Percentiles rank a stretch among this genome's conserved stretches.
phyloP scores from a whole-genome alignment of 2,888 invertebrate genomes.

The Marronus borbonicus region DNA sequence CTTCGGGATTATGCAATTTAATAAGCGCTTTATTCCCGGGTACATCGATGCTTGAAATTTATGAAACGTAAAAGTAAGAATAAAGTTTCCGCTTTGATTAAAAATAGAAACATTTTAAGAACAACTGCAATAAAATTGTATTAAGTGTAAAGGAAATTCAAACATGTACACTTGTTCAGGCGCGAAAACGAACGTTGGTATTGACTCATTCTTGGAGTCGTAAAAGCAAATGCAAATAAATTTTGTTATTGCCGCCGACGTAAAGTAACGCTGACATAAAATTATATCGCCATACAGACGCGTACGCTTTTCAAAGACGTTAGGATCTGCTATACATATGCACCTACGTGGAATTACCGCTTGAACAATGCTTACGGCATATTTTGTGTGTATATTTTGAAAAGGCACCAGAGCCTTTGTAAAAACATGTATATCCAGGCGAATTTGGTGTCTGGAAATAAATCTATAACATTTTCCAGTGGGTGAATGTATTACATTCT shows the following conservation, averaged over 20 bases:
- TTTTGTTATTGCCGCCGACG: constrained; percentile 26
- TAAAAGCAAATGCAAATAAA: constrained; percentile 39
- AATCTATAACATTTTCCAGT: no score
- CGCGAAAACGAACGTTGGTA: constrained; percentile 13
- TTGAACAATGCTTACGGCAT: background rate
- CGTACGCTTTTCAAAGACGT: constrained; percentile 1
- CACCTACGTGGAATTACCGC: constrained; percentile 6
- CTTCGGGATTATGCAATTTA: constrained; percentile 52
- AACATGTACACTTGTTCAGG: background rate
- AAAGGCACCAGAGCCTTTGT: no score
- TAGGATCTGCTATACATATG: constrained; percentile 5
- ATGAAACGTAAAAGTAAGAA: constrained; percentile 50
- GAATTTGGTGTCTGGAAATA: no score
- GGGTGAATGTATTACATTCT: no score
- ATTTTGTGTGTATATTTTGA: background rate
- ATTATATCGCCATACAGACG: constrained; percentile 15
- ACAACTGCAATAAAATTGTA: constrained; percentile 42
- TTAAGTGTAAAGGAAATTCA: constrained; percentile 40
- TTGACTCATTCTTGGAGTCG: constrained; percentile 21
- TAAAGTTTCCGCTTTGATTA: constrained; percentile 46
- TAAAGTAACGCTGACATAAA: constrained; percentile 15
- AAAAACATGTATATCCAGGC: no score
- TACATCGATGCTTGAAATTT: constrained; percentile 51
- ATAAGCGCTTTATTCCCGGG: constrained; percentile 52
- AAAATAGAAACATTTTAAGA: constrained; percentile 46